Evolutionary conservation across 92 coral and sea anemone species (phyloP), one percentile per base, ranked within the genome.

Genomic region (Paragorgia papillata): DNA sequence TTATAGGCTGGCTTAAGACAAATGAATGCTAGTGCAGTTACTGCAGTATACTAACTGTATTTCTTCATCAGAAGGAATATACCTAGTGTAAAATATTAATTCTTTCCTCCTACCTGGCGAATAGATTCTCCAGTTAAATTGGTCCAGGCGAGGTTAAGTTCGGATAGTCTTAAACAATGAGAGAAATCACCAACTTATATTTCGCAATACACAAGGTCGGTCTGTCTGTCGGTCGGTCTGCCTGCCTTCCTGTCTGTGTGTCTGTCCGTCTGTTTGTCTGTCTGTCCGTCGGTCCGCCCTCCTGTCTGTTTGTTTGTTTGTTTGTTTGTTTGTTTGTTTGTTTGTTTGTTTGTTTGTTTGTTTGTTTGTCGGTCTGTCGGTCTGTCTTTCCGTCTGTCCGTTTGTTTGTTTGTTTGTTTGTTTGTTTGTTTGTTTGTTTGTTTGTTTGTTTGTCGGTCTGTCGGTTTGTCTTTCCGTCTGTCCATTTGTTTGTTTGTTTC

Each of bases 61-160:
- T n/a, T n/a, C n/a, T n/a, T n/a, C n/a, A n/a, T n/a, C n/a, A n/a
- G n/a, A n/a, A n/a, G n/a, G n/a, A n/a, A 58, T 19, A 22, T 58
- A 19, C 37, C 27, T 17, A 9, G 35, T 46, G 53, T 46, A 6
- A 9, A 6, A 7, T 6, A n/a, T 6, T 6, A 44, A 43, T 39
- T 35, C 0, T 14, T 19, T 4, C 53, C n/a, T 2, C 53, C n/a
- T 80, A 91, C 97, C 84, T 89, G 88, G 26, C 82, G 20, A 48
- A 93, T 67, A 4, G 96, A 85, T 19, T 84, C 89, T 33, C 77
- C 85, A 22, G 87, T 77, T 5, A 93, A 87, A 35, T 86, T 79
- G 63, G 97, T 93, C 97, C 97, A 93, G 1, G 97, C 90, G 25
- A 93, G 81, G 82, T 93, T 93, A 8, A 93, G 74, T 31, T 90